Conservation (phyloP, 2,888 invertebrate genomes). For the Plebejus anna region DNA sequence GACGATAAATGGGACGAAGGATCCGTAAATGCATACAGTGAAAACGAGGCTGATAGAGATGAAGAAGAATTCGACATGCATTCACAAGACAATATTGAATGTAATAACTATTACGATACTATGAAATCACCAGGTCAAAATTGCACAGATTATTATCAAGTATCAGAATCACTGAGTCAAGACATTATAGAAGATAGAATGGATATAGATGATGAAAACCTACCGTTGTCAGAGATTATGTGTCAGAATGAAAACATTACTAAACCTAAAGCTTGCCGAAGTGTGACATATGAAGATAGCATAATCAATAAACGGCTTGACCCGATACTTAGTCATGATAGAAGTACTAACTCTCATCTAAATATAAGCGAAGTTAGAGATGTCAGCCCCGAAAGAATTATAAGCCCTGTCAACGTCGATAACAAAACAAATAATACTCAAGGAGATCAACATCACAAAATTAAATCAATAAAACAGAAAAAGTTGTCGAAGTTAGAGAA, state of each 20-base stretch:
- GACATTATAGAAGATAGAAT: background rate
- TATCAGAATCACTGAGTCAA: background rate
- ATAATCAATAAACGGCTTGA: background rate
- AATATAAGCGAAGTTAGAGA: background rate
- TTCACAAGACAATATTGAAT: background rate
- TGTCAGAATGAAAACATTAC: background rate
- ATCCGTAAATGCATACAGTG: background rate
- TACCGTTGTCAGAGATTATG: conserved; percentile 14
- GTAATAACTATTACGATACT: background rate
- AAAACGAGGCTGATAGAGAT: background rate
- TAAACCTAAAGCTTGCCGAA: background rate
- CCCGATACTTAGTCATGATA: background rate
- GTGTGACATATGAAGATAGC: background rate
- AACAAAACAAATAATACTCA: conserved; percentile 12
- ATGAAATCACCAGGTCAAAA: background rate
- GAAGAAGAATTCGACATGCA: background rate
- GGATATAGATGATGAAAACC: conserved; percentile 6
- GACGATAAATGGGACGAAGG: conserved; percentile 22
- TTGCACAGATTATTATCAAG: background rate
- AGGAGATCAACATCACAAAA: conserved; percentile 26
- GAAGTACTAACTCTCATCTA: background rate
- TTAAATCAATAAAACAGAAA: conserved; percentile 40
- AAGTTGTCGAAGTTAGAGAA: conserved; percentile 55
- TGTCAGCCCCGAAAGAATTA: background rate
- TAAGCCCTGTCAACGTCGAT: background rate